phyloP scores from a whole-genome alignment of 2,797 vertebrate species.

The Acestrorhynchus altus region DNA sequence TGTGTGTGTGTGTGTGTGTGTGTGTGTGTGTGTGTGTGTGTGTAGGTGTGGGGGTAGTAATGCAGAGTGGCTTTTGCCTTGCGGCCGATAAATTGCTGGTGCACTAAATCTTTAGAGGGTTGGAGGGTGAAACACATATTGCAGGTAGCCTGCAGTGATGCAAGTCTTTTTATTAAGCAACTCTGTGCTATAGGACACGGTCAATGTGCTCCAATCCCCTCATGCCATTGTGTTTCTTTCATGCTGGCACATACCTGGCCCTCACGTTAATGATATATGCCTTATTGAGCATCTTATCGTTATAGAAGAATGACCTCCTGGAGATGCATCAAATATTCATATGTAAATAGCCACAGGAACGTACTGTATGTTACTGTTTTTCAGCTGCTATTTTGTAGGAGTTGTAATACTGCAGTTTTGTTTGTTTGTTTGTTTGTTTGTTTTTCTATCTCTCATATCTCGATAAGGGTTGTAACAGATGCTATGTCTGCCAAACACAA shows the following conservation, averaged over 20 bases:
- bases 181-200: constrained; percentile 50
- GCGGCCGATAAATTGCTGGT: constrained; percentile 59
- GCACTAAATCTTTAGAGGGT: constrained; percentile 60
- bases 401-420: background rate
- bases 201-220: constrained; percentile 48
- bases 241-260: constrained; percentile 35
- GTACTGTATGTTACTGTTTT: background rate
- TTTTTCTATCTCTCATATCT: background rate
- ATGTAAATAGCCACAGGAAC: constrained; percentile 22
- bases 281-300: constrained; percentile 37
- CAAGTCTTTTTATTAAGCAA: constrained; percentile 59
- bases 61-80: constrained; percentile 60
- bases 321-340: constrained; percentile 8
- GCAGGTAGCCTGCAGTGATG: constrained; percentile 59
- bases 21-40: background rate
- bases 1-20: constrained; percentile 1
- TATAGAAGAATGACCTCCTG: constrained; percentile 2
- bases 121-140: constrained; percentile 61
- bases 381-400: background rate
- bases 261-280: constrained; percentile 31
- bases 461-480: background rate
- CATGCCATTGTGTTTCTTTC: constrained; percentile 40
- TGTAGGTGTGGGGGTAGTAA: constrained; percentile 27
- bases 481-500: background rate
- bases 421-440: too few species aligned